These are phyloP conservation scores for Parelbella ahira DNA, from an alignment of 2,888 invertebrate species.

Conservation along the genomic window DNA sequence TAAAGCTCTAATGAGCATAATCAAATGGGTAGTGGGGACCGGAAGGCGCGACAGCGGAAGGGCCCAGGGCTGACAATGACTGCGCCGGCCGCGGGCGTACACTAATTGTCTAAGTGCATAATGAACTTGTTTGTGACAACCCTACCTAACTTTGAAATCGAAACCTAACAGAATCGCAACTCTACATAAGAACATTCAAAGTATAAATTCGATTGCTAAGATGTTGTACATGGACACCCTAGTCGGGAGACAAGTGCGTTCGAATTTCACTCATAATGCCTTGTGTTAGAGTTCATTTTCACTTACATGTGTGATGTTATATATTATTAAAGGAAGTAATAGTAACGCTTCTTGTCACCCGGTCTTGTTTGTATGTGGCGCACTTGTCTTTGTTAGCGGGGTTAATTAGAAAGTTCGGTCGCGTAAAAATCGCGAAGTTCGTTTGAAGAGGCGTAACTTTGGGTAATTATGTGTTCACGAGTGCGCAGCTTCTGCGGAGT, in stretches of 20 bases:
- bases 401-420: conserved; percentile 68
- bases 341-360: conserved; percentile 54
- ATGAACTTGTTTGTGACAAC: conserved; percentile 71
- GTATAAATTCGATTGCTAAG: conserved; percentile 38
- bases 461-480: conserved; percentile 30
- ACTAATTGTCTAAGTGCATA: conserved; percentile 79
- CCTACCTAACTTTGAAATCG: conserved; percentile 46
- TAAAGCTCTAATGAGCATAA: conserved; percentile 42
- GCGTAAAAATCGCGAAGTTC: conserved; percentile 41
- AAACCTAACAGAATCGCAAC: conserved; percentile 32
- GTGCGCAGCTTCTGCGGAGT: conserved; percentile 1
- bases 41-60: conserved; percentile 57
- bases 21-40: conserved; percentile 41
- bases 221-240: conserved; percentile 19
- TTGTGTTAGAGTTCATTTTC: conserved; percentile 34
- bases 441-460: conserved; percentile 35
- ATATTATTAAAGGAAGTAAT: conserved; percentile 42
- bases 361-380: conserved; percentile 51
- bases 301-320: conserved; percentile 25
- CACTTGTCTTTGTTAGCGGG: conserved; percentile 49
- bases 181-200: conserved; percentile 32
- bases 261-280: conserved; percentile 28
- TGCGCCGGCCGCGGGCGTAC: conserved; percentile 57
- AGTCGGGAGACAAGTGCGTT: conserved; percentile 6
- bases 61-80: conserved; percentile 57